phyloP scores from a whole-genome alignment of 2,888 invertebrate genomes.

The Lepidocyrtinus sp. region DNA sequence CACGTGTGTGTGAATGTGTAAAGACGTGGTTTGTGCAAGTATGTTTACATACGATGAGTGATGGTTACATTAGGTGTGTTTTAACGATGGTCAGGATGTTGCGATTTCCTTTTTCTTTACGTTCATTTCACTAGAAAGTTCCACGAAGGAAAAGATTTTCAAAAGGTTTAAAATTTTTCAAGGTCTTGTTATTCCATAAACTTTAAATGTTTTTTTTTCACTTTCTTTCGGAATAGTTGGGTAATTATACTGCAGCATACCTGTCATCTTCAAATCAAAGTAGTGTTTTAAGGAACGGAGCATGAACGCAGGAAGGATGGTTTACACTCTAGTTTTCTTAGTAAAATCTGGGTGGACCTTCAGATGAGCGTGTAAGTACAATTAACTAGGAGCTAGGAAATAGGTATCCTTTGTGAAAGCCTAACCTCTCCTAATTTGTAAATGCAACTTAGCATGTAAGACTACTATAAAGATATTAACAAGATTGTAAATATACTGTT shows the following conservation, averaged over 20 bases:
- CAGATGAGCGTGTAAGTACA: constrained; percentile 70
- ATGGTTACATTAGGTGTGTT: neutral
- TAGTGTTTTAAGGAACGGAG: constrained; percentile 55
- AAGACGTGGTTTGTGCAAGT: neutral
- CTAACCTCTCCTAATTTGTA: constrained; percentile 69
- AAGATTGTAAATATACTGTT: too few species aligned
- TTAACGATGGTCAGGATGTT: neutral
- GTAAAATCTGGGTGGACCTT: constrained; percentile 34
- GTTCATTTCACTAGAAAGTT: too few species aligned
- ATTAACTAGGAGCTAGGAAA: constrained; percentile 69
- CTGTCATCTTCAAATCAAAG: neutral
- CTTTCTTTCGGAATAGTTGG: too few species aligned
- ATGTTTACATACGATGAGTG: too few species aligned
- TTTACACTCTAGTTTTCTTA: constrained; percentile 28
- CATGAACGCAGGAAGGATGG: constrained; percentile 48
- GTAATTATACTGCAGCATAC: too few species aligned
- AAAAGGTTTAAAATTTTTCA: too few species aligned
- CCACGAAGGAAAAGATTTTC: too few species aligned
- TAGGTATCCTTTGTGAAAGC: constrained; percentile 63
- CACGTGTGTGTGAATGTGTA: neutral
- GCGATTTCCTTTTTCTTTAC: neutral
- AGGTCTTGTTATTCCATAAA: too few species aligned
- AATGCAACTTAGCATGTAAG: too few species aligned
- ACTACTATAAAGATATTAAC: too few species aligned
- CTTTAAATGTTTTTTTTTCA: too few species aligned